Percentiles rank a stretch among this genome's conserved stretches.
Evolutionary conservation across 2,113 vertebrate genomes (phyloP).

Genomic region (Etheostoma spectabile): DNA sequence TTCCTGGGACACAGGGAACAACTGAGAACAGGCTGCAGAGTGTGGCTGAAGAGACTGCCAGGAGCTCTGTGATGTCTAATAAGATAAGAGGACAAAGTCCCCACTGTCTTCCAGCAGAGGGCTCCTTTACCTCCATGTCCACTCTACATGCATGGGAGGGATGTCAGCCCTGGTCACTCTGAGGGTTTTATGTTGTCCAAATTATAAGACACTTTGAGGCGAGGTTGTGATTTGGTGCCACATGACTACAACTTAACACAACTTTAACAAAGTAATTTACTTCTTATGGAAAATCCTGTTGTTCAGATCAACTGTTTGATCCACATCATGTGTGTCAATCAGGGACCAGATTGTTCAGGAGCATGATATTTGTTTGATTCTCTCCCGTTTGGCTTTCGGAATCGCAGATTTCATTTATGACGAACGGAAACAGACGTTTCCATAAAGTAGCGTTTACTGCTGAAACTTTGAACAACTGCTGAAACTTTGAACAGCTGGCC

Average conservation of each 20-base stretch:
- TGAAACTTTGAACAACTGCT: too few species aligned
- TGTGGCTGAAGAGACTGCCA: conserved; percentile 2
- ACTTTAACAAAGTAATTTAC: background rate
- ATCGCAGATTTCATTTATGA: too few species aligned
- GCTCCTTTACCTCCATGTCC: conserved; percentile 30
- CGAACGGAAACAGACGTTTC: too few species aligned
- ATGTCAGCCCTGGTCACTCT: background rate
- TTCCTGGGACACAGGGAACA: background rate
- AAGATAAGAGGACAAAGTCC: conserved; percentile 59
- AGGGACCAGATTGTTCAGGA: too few species aligned
- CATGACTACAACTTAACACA: background rate
- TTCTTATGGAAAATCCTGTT: too few species aligned
- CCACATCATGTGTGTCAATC: too few species aligned
- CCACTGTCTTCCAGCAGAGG: conserved; percentile 48
- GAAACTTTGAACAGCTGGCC: too few species aligned
- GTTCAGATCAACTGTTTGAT: too few species aligned
- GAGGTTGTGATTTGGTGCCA: background rate
- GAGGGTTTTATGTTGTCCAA: background rate
- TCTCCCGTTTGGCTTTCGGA: too few species aligned
- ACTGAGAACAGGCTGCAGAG: conserved; percentile 1
- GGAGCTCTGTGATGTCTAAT: conserved; percentile 16
- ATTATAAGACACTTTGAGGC: background rate
- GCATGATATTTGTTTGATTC: too few species aligned
- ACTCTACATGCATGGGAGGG: background rate
- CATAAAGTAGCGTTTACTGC: too few species aligned